Evolutionary conservation across 2,888 invertebrate species (phyloP).

Genomic region (Noctua fimbriata): DNA sequence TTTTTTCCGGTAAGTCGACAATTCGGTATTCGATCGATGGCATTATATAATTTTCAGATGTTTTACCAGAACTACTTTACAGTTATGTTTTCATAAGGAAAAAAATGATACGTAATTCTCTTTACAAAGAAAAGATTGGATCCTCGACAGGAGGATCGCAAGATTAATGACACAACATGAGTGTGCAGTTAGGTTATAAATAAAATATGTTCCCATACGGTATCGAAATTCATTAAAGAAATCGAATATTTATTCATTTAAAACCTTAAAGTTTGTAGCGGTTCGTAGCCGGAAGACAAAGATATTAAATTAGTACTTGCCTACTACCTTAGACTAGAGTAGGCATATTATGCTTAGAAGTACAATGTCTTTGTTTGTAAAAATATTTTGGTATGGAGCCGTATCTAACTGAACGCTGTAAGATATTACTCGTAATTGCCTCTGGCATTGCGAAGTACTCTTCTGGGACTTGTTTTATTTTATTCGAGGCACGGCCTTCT

Average conservation of each 20-base stretch:
- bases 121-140: constrained; percentile 67
- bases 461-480: constrained; percentile 62
- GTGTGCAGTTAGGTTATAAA: constrained; percentile 67
- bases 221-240: constrained; percentile 54
- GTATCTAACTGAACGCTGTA: constrained; percentile 44
- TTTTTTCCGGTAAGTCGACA: constrained; percentile 40
- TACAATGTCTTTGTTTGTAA: constrained; percentile 29
- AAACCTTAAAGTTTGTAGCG: constrained; percentile 10
- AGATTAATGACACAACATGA: constrained; percentile 67
- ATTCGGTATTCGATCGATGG: constrained; percentile 17
- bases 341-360: background rate
- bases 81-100: constrained; percentile 64
- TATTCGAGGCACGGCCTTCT: constrained; percentile 68
- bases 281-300: background rate
- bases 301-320: constrained; percentile 9
- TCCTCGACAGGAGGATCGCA: constrained; percentile 57
- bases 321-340: background rate
- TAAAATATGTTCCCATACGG: constrained; percentile 58
- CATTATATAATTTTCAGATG: constrained; percentile 59
- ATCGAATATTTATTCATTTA: constrained; percentile 44
- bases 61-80: constrained; percentile 57
- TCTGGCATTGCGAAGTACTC: constrained; percentile 54
- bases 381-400: constrained; percentile 38
- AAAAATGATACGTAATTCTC: constrained; percentile 64
- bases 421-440: constrained; percentile 42